Percentiles rank a stretch among this genome's conserved stretches.
phyloP scores from a whole-genome alignment of 2,797 vertebrate species.

The Acridotheres tristis region DNA sequence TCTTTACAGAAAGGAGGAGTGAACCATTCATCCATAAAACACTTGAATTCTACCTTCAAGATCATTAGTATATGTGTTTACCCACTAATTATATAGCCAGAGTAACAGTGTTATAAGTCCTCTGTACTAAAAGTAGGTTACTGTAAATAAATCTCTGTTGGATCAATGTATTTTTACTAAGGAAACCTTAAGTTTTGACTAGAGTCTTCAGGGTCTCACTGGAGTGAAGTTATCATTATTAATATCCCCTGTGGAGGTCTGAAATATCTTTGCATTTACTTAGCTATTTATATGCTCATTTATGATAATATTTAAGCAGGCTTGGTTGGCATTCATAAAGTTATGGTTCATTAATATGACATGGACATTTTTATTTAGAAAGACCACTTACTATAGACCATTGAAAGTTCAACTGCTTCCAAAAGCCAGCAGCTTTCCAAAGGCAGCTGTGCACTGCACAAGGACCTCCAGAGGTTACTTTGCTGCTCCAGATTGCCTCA shows the following conservation, averaged over 20 bases:
- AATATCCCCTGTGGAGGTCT: background rate
- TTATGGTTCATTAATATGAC: background rate
- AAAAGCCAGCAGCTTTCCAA: background rate
- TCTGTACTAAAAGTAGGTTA: background rate
- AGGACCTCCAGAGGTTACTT: background rate
- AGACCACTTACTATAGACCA: background rate
- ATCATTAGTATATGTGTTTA: background rate
- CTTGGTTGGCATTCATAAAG: background rate
- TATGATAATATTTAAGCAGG: background rate
- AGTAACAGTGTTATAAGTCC: background rate
- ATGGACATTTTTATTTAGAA: background rate
- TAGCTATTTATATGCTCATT: background rate
- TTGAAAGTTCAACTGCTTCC: background rate
- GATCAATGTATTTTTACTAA: background rate
- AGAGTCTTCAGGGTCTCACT: background rate
- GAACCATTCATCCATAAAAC: background rate
- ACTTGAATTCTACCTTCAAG: background rate
- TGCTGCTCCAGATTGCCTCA: background rate
- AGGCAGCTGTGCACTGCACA: background rate
- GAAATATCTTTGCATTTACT: constrained; percentile 33
- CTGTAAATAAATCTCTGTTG: constrained; percentile 26
- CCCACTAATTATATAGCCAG: background rate
- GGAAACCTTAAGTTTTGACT: background rate
- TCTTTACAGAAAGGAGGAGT: background rate
- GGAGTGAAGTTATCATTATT: background rate